phyloP scores from a whole-genome alignment of 2,113 vertebrate genomes.

The Trichomycterus rosablanca region DNA sequence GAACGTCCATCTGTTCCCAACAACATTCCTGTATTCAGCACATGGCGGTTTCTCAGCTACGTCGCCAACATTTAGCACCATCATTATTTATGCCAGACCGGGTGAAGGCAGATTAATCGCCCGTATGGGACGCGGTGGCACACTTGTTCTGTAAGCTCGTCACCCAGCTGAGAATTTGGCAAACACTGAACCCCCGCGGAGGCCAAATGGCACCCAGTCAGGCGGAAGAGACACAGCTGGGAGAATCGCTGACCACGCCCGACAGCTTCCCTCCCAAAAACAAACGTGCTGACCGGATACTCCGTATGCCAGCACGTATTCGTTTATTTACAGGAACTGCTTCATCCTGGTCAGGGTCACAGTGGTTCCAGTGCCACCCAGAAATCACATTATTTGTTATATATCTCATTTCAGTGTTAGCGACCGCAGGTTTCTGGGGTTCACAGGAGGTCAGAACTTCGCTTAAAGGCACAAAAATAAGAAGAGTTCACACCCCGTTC shows the following conservation, averaged over 20 bases:
- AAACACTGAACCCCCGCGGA: conserved; percentile 37
- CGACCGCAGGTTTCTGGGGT: too few relatives aligned
- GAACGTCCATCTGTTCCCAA: background rate
- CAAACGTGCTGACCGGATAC: too few relatives aligned
- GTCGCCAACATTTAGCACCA: background rate
- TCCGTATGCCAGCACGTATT: too few relatives aligned
- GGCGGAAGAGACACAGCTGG: conserved; percentile 44
- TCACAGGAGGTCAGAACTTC: too few relatives aligned
- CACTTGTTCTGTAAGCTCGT: conserved; percentile 37
- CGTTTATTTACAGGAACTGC: too few relatives aligned
- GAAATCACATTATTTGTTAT: too few relatives aligned
- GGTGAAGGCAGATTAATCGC: conserved; percentile 32
- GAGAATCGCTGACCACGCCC: conserved; percentile 20
- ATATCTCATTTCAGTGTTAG: too few relatives aligned
- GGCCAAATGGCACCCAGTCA: conserved; percentile 37
- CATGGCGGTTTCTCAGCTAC: conserved; percentile 9
- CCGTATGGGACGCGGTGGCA: conserved; percentile 19
- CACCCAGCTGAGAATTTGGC: conserved; percentile 14
- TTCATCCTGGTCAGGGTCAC: too few relatives aligned
- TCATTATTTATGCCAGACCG: conserved; percentile 11
- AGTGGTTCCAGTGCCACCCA: too few relatives aligned
- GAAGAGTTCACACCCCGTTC: too few relatives aligned
- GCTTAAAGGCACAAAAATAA: too few relatives aligned
- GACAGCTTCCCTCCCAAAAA: too few relatives aligned
- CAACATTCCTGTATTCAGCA: background rate